Conservation (phyloP, 2,113 vertebrate genomes). For the Indri indri region DNA sequence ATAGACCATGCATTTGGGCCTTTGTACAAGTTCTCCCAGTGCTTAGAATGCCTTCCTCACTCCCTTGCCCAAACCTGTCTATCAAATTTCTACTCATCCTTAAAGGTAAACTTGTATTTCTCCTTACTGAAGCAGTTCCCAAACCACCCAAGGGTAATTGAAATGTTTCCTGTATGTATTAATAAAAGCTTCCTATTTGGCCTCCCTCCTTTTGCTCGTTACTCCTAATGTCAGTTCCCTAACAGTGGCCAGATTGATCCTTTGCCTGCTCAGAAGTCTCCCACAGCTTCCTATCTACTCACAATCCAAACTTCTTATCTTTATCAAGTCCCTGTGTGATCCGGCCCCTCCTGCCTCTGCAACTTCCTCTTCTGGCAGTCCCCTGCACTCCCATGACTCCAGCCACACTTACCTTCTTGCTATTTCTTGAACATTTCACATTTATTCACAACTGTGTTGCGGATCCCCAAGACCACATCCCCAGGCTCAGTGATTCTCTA, state of each 20-base stretch:
- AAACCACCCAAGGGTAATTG: not conserved
- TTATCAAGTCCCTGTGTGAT: not conserved
- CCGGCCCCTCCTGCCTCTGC: not conserved
- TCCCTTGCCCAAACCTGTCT: not conserved
- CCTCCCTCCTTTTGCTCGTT: not conserved
- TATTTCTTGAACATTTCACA: not conserved
- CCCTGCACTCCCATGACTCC: not conserved
- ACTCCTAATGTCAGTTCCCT: not conserved
- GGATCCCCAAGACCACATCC: not conserved
- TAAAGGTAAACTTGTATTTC: not conserved
- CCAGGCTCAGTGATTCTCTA: not conserved
- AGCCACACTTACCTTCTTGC: not conserved
- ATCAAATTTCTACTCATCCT: not conserved
- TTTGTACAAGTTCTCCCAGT: not conserved
- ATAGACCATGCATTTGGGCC: not conserved
- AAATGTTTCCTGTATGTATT: not conserved
- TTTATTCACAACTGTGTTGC: not conserved
- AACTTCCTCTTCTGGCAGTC: not conserved
- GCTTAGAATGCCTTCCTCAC: not conserved
- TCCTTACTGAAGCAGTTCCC: not conserved
- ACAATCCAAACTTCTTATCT: not conserved
- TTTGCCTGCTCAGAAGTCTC: not conserved
- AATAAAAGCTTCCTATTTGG: not conserved
- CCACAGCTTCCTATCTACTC: not conserved
- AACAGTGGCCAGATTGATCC: not conserved